These are phyloP conservation scores for Dicrurus megarhynchus DNA, from an alignment of 2,113 vertebrate genomes.

Conservation along the genomic window DNA sequence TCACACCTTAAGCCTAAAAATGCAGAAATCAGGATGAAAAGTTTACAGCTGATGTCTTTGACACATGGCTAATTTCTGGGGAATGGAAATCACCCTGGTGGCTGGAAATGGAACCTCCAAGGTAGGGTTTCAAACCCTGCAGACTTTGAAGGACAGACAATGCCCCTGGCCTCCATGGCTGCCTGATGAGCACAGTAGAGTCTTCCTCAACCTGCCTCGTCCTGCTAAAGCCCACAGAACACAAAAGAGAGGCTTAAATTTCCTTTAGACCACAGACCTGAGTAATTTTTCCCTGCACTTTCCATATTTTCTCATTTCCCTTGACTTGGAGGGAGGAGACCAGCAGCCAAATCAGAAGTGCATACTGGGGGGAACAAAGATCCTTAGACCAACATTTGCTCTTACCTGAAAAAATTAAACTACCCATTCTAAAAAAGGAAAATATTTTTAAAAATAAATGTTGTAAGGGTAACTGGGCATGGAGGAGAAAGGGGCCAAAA, in stretches of 20 bases:
- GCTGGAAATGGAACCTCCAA: neutral
- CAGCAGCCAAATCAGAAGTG: neutral
- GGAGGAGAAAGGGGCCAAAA: neutral
- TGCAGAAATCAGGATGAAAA: neutral
- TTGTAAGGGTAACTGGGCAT: neutral
- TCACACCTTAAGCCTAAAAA: neutral
- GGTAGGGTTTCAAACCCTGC: neutral
- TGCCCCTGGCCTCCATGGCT: neutral
- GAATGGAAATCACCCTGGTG: neutral
- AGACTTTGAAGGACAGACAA: neutral
- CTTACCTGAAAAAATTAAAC: neutral
- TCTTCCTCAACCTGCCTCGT: neutral
- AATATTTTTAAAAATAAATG: neutral
- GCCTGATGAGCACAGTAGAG: neutral
- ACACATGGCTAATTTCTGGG: neutral
- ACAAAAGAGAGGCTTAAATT: neutral
- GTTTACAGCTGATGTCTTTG: neutral
- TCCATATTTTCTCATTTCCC: neutral
- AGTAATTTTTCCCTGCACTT: neutral
- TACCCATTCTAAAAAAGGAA: neutral
- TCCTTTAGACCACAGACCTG: neutral
- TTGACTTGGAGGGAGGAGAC: neutral
- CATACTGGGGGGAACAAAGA: neutral
- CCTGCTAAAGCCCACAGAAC: neutral
- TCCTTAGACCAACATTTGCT: neutral